Percentiles rank a stretch among this genome's conserved stretches.
Conservation (phyloP, 2,113 vertebrate genomes). For the Sclerurus mexicanus region DNA sequence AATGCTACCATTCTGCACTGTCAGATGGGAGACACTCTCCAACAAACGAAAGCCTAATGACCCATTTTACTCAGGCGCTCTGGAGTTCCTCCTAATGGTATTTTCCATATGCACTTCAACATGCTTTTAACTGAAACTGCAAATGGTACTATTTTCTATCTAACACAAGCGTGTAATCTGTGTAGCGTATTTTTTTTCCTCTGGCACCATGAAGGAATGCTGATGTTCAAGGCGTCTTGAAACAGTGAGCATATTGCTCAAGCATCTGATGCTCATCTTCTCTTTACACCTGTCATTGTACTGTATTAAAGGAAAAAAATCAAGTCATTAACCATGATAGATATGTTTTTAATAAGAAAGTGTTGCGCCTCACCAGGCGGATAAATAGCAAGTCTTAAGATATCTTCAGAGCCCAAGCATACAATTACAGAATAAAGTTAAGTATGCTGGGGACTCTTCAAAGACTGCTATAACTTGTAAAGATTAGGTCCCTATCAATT, state of each 20-base stretch:
- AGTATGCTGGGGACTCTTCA: conserved; percentile 64
- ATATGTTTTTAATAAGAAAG: conserved; percentile 87
- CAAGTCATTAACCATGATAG: conserved; percentile 88
- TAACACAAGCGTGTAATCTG: conserved; percentile 82
- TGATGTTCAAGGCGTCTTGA: conserved; percentile 72
- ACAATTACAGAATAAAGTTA: conserved; percentile 70
- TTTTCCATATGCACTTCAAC: conserved; percentile 91
- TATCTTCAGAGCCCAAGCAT: conserved; percentile 67
- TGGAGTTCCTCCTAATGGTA: conserved; percentile 89
- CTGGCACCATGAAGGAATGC: conserved; percentile 69
- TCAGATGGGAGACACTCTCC: conserved; percentile 95
- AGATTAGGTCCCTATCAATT: conserved; percentile 36
- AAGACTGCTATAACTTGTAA: conserved; percentile 61
- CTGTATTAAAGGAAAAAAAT: conserved; percentile 78
- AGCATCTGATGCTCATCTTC: conserved; percentile 77
- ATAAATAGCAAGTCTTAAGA: conserved; percentile 81
- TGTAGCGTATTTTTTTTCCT: conserved; percentile 55
- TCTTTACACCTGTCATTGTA: conserved; percentile 82
- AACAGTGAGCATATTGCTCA: conserved; percentile 77
- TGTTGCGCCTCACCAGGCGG: conserved; percentile 81
- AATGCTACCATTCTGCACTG: conserved; percentile 85
- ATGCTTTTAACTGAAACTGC: conserved; percentile 87
- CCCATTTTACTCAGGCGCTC: conserved; percentile 92
- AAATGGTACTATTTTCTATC: conserved; percentile 84
- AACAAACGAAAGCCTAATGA: conserved; percentile 98